Evolutionary conservation across 2,113 vertebrate species (phyloP).

Genomic region (Gymnobelideus leadbeateri): DNA sequence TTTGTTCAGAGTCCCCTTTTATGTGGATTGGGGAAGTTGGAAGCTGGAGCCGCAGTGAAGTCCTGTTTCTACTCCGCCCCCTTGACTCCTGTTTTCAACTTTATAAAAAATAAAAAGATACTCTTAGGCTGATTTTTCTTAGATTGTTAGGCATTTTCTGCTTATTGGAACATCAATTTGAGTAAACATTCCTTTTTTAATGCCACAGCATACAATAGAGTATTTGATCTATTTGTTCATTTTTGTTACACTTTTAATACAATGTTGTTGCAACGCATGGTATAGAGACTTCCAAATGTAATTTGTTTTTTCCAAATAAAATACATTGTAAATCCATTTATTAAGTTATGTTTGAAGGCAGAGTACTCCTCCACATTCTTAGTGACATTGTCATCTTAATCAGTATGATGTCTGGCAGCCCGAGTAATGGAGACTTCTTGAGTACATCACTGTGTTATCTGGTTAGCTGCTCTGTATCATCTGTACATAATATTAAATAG

Average conservation of each 20-base stretch:
- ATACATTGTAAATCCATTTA: neutral
- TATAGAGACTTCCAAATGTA: neutral
- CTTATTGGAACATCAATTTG: slow-evolving; percentile 16
- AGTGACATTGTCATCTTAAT: neutral
- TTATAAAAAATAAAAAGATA: neutral
- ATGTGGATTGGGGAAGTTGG: too few species aligned
- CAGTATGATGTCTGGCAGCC: neutral
- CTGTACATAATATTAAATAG: neutral
- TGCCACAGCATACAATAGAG: neutral
- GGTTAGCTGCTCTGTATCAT: neutral
- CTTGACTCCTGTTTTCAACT: neutral
- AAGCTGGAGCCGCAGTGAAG: too few species aligned
- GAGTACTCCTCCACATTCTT: neutral
- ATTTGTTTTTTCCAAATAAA: neutral
- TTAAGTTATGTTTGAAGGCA: neutral
- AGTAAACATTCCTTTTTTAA: neutral
- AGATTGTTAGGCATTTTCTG: neutral
- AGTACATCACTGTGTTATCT: neutral
- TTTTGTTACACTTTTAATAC: neutral
- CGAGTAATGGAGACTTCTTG: neutral
- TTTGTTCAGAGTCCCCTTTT: too few species aligned
- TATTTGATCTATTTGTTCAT: neutral
- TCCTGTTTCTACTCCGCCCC: too few species aligned
- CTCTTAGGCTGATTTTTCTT: slow-evolving; percentile 33
- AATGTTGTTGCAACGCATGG: neutral